phyloP scores from a whole-genome alignment of 2,113 vertebrate species.

The Bujurquina vittata region DNA sequence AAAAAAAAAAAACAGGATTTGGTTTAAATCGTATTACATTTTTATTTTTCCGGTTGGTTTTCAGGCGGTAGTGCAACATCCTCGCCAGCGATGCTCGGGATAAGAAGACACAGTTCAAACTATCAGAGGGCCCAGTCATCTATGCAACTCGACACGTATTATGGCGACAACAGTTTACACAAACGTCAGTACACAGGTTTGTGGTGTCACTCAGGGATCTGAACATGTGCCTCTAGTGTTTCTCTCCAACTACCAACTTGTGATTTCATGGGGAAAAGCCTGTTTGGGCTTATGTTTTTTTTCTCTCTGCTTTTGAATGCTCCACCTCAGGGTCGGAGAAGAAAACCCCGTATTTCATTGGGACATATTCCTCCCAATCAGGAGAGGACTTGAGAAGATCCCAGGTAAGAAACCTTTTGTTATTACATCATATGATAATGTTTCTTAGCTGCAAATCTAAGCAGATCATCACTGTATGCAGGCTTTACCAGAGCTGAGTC shows the following conservation, averaged over 20 bases:
- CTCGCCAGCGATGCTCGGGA: constrained; percentile 94
- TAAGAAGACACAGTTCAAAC: constrained; percentile 90
- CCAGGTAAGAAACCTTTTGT: constrained; percentile 82
- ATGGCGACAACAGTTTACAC: constrained; percentile 89
- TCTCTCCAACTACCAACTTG: neutral
- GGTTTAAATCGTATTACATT: neutral
- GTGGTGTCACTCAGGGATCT: constrained; percentile 1
- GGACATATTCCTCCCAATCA: constrained; percentile 94
- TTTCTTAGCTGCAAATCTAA: neutral
- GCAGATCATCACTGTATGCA: too few relatives aligned
- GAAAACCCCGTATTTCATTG: constrained; percentile 95
- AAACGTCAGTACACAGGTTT: constrained; percentile 91
- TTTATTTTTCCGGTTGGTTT: neutral
- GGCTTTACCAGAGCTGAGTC: too few relatives aligned
- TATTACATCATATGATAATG: neutral
- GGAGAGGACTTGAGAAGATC: constrained; percentile 90
- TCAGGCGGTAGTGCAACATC: constrained; percentile 96
- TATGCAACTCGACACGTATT: constrained; percentile 96
- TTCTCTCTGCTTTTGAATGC: neutral
- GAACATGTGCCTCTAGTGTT: neutral
- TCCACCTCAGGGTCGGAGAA: constrained; percentile 89
- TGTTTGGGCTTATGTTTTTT: neutral
- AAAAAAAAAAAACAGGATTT: too few relatives aligned
- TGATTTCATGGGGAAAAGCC: neutral
- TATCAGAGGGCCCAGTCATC: constrained; percentile 92